A percentile compares a stretch with the other conserved stretches of the same genome.
phyloP scores from a whole-genome alignment of 2,113 vertebrate species.

The Epinephelus lanceolatus region DNA sequence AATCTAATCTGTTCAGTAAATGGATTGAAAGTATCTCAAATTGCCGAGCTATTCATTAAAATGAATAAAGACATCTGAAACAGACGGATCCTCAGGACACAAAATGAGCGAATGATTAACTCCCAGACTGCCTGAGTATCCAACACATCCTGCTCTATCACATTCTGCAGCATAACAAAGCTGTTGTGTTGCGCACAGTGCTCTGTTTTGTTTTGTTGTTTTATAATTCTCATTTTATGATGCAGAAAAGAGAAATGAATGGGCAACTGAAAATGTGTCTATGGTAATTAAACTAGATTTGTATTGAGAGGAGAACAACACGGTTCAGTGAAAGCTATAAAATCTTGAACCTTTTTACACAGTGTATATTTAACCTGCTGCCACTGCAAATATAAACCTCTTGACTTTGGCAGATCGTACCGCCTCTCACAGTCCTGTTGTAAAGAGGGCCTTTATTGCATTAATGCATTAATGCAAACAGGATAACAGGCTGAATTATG shows the following conservation, averaged over 20 bases:
- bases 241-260: background rate
- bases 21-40: background rate
- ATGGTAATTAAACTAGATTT: background rate
- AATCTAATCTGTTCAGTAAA: background rate
- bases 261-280: background rate
- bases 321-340: background rate
- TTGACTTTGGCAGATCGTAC: background rate
- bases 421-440: background rate
- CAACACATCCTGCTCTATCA: no score
- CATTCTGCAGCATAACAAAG: background rate
- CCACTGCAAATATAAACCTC: background rate
- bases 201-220: background rate
- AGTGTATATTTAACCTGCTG: background rate
- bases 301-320: background rate
- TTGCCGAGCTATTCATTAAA: background rate
- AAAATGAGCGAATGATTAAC: background rate
- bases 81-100: background rate
- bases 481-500: no score
- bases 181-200: background rate
- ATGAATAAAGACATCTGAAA: background rate
- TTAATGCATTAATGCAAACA: background rate
- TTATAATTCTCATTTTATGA: background rate
- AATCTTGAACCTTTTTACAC: background rate
- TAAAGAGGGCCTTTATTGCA: no score
- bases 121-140: no score